Evolutionary conservation across 2,797 vertebrate genomes (phyloP).

Genomic region (Gadopsis bispinosus): DNA sequence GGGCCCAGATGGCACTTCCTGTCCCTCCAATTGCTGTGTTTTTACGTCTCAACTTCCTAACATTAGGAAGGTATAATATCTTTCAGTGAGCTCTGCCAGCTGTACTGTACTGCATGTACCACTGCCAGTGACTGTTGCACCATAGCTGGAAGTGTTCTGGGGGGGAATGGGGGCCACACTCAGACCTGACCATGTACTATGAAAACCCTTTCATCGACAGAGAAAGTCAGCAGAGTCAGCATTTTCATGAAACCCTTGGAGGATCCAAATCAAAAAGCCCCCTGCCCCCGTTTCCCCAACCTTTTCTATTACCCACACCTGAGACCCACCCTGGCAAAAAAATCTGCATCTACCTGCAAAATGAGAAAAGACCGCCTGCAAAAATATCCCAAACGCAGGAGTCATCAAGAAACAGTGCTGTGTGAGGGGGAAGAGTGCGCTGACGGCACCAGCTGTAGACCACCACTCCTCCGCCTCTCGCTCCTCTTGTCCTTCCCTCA

Average conservation of each 20-base stretch:
- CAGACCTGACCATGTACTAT: slow-evolving; percentile 67
- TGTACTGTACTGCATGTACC: slow-evolving; percentile 5
- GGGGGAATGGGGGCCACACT: slow-evolving; percentile 36
- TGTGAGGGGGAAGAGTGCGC: slow-evolving; percentile 60
- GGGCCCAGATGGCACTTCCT: slow-evolving; percentile 61
- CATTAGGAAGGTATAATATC: slow-evolving; percentile 38
- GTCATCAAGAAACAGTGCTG: slow-evolving; percentile 84
- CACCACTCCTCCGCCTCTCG: slow-evolving; percentile 49
- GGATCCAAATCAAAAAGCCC: slow-evolving; percentile 73
- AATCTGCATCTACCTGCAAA: slow-evolving; percentile 86
- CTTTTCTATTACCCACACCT: slow-evolving; percentile 78
- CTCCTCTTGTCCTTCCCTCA: slow-evolving; percentile 46
- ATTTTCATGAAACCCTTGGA: slow-evolving; percentile 74
- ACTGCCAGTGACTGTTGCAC: slow-evolving; percentile 22
- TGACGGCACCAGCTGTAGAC: slow-evolving; percentile 73
- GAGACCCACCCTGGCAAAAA: slow-evolving; percentile 78
- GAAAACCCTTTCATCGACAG: slow-evolving; percentile 62
- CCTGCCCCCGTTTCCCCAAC: slow-evolving; percentile 39
- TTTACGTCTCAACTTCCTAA: slow-evolving; percentile 49
- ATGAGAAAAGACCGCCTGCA: slow-evolving; percentile 76
- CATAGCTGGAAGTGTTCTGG: slow-evolving; percentile 27
- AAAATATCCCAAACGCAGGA: slow-evolving; percentile 78
- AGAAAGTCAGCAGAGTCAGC: slow-evolving; percentile 77
- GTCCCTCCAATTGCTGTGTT: slow-evolving; percentile 45
- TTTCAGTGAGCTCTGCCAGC: slow-evolving; percentile 50